Evolutionary conservation across 2,113 vertebrate genomes (phyloP).

Genomic region (Aix galericulata): DNA sequence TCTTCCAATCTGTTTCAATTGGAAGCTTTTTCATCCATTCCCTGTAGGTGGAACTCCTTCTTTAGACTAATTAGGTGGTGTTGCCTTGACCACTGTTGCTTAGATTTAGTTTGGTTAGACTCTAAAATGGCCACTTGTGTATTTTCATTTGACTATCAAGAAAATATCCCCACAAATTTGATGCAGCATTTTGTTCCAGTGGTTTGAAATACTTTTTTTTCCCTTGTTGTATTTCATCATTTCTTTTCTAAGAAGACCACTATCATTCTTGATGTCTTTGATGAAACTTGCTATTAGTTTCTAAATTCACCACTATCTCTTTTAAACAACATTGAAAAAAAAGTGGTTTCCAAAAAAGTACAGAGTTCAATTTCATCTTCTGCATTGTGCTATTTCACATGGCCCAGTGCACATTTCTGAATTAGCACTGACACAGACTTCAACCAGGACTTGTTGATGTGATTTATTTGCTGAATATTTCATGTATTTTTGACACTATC

Average conservation of each 20-base stretch:
- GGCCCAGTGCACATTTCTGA: not conserved
- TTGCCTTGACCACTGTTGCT: slow-evolving; percentile 56
- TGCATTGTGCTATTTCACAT: not conserved
- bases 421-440: slow-evolving; percentile 7
- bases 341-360: not conserved
- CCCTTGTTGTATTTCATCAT: not conserved
- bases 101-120: slow-evolving; percentile 56
- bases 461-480: slow-evolving; percentile 36
- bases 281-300: not conserved
- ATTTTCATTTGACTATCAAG: slow-evolving; percentile 34
- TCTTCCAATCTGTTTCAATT: slow-evolving; percentile 1
- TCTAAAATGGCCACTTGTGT: slow-evolving; percentile 37
- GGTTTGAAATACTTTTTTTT: not conserved
- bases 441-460: not conserved
- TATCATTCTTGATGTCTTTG: not conserved
- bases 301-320: not conserved
- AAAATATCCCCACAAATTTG: slow-evolving; percentile 25
- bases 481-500: not conserved
- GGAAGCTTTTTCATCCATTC: slow-evolving; percentile 46
- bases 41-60: slow-evolving; percentile 23
- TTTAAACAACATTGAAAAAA: not conserved
- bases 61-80: slow-evolving; percentile 61
- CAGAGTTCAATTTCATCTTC: not conserved
- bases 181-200: slow-evolving; percentile 12
- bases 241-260: not conserved